Conservation (phyloP, 2,113 vertebrate species). For the Prinia subflava region DNA sequence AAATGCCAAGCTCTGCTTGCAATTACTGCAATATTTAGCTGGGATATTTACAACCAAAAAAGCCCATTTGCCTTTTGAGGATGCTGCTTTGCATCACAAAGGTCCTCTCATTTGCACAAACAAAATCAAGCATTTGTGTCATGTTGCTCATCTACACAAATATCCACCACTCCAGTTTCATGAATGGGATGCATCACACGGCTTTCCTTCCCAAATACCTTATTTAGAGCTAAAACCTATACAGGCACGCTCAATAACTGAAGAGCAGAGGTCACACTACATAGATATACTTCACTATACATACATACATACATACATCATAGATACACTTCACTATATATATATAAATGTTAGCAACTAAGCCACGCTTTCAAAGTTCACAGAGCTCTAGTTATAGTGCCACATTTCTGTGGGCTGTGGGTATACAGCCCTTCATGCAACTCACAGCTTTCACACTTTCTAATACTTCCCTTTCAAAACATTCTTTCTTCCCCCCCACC, state of each 20-base stretch:
- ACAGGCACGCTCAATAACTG: not conserved
- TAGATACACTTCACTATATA: not conserved
- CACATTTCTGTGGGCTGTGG: not conserved
- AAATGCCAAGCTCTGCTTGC: conserved; percentile 56
- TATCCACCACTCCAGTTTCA: conserved; percentile 35
- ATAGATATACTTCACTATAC: not conserved
- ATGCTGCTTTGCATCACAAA: conserved; percentile 72
- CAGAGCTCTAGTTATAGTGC: not conserved
- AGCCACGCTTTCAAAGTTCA: not conserved
- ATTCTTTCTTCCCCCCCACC: rapidly evolving
- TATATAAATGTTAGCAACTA: not conserved
- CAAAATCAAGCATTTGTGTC: conserved; percentile 60
- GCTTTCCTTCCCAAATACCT: conserved; percentile 2
- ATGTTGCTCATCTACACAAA: conserved; percentile 44
- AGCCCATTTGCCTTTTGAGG: conserved; percentile 52
- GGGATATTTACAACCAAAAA: conserved; percentile 59
- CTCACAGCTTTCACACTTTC: not conserved
- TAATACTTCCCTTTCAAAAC: not conserved
- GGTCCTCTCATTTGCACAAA: conserved; percentile 60
- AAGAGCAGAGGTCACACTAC: not conserved
- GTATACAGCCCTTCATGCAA: not conserved
- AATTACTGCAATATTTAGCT: conserved; percentile 65
- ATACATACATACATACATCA: too few species aligned
- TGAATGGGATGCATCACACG: not conserved
- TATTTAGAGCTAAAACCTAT: not conserved